Conservation (phyloP, 2,888 invertebrate species). For the Xestobium rufovillosum region DNA sequence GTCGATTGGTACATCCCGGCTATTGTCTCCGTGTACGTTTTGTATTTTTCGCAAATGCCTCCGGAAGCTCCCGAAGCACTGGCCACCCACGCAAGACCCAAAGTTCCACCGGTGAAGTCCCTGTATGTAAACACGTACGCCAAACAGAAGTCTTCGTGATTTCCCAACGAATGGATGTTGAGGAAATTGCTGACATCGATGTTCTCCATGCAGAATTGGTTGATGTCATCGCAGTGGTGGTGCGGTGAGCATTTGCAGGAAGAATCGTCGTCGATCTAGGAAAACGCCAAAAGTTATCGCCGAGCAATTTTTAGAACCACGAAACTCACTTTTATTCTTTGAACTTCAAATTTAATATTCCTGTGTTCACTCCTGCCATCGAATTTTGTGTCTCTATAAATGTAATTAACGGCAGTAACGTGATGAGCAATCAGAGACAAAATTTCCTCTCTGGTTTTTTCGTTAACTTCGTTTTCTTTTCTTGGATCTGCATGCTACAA, state of each 20-base stretch:
- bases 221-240: constrained; percentile 59
- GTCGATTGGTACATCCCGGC: constrained; percentile 91
- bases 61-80: constrained; percentile 96
- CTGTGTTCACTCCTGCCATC: constrained; percentile 84
- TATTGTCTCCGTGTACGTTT: constrained; percentile 93
- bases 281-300: constrained; percentile 28
- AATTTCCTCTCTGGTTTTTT: constrained; percentile 95
- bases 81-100: constrained; percentile 99
- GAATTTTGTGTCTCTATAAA: constrained; percentile 91
- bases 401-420: constrained; percentile 96
- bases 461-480: constrained; percentile 62
- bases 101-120: constrained; percentile 96
- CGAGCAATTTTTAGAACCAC: constrained; percentile 8
- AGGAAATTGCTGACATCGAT: constrained; percentile 99
- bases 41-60: constrained; percentile 97
- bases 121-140: constrained; percentile 99
- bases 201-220: constrained; percentile 91
- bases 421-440: constrained; percentile 95
- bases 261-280: constrained; percentile 84
- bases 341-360: constrained; percentile 95
- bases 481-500: constrained; percentile 64
- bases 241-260: constrained; percentile 61
- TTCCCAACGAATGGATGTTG: constrained; percentile 92
- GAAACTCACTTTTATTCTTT: constrained; percentile 62
- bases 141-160: constrained; percentile 97